Evolutionary conservation across 1,140 invertebrate species (phyloP), one percentile per base, ranked within the genome.

Genomic region (Hestina assimilis): DNA sequence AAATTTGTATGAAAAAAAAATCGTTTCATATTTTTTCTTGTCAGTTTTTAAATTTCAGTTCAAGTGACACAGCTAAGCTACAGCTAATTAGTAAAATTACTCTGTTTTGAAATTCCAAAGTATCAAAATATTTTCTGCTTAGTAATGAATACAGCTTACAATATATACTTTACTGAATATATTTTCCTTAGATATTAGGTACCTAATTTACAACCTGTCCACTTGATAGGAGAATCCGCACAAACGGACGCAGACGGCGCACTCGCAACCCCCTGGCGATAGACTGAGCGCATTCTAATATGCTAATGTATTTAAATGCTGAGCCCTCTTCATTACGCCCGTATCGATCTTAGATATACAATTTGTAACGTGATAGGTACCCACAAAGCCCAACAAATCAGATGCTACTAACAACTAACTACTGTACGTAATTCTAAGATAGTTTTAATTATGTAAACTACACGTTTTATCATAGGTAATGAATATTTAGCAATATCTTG

Each of bases 281-380:
- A 75, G 80, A 79, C 67, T 66, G 73, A 75, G 73, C 81, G 79
- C 81, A 82, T 84, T 84, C 84, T 83, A 84, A 84, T 86, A 87
- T 87, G 84, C 83, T 83, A 87, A 87, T 87, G 78, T 87, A 87
- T 87, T 87, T 86, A 87, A 87, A 87, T 87, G 76, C 71, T 79
- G 77, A 87, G 73, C 81, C 81, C 83, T 87, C 84, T 87, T 87
- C 84, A 86, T 86, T 87, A 87, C 81, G 69, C 56, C 65, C 68
- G 76, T 79, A 86, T 87, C 81, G 84, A 87, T 87, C 84, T 87
- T 74, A 87, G 83, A 86, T 86, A 86, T 73, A 83, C 81, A 87
- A 87, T 85, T 85, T 87, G 84, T 87, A 83, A 82, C 76, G 67
- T 70, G 79, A 87, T 87, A 84, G 75, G 73, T 74, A 68, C 65